Percentiles rank a stretch among this genome's conserved stretches.
Evolutionary conservation across 2,113 vertebrate species (phyloP).

Genomic region (Cololabis saira): DNA sequence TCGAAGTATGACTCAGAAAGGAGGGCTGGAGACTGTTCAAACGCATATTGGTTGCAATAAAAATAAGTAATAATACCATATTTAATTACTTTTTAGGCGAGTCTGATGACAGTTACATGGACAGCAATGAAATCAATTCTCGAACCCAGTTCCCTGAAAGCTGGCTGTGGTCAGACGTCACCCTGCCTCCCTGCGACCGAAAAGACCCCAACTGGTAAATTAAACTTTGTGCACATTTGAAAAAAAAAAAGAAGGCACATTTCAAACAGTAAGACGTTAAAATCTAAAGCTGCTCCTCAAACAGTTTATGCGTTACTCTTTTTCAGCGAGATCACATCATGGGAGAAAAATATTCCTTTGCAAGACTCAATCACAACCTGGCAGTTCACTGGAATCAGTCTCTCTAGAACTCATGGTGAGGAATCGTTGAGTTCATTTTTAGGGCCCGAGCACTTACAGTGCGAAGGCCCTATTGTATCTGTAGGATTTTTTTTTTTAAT

Average conservation of each 20-base stretch:
- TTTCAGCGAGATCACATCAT: conserved; percentile 43
- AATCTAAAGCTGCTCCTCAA: not conserved
- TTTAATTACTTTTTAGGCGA: conserved; percentile 45
- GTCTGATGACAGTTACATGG: conserved; percentile 52
- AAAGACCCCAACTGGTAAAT: conserved; percentile 44
- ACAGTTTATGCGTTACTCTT: not conserved
- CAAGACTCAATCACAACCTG: conserved; percentile 92
- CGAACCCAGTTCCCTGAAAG: conserved; percentile 76
- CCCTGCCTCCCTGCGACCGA: conserved; percentile 44
- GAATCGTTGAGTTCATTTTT: not conserved
- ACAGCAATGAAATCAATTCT: conserved; percentile 60
- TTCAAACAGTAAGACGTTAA: not conserved
- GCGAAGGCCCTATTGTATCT: no score
- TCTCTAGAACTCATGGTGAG: conserved; percentile 78
- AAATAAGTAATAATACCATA: not conserved
- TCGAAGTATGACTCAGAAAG: conserved; percentile 67
- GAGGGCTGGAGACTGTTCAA: no score
- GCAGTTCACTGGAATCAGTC: conserved; percentile 88
- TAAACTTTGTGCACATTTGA: no score
- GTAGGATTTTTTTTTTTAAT: no score
- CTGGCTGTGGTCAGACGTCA: conserved; percentile 73
- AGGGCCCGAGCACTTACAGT: no score
- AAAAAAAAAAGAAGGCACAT: no score
- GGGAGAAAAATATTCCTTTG: conserved; percentile 58
- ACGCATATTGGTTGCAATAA: no score